These are phyloP conservation scores for Sepioteuthis lessoniana DNA, from an alignment of 2,888 invertebrate species.

Conservation along the genomic window DNA sequence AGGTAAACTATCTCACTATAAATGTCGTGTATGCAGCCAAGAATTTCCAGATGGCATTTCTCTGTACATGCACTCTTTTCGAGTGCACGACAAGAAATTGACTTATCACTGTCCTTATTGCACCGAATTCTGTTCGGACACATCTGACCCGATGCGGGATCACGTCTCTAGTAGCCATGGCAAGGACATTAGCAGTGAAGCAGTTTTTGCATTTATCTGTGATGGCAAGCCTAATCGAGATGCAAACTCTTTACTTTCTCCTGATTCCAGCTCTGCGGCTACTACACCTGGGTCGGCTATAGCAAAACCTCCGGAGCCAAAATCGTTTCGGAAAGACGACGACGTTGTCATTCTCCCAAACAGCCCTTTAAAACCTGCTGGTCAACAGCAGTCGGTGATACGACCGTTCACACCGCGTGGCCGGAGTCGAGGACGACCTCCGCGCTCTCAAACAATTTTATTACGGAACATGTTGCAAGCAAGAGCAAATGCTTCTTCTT, in stretches of 20 bases:
- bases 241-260: not conserved
- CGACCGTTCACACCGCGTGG: conserved; percentile 21
- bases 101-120: conserved; percentile 42
- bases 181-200: conserved; percentile 35
- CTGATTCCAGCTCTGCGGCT: not conserved
- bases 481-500: conserved; percentile 16
- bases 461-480: conserved; percentile 44
- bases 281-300: not conserved
- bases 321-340: conserved; percentile 37
- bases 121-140: not conserved
- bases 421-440: conserved; percentile 41
- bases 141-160: not conserved
- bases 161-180: not conserved
- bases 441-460: conserved; percentile 45
- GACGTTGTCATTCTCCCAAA: conserved; percentile 13
- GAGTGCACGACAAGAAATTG: conserved; percentile 37
- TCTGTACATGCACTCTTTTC: conserved; percentile 35
- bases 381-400: not conserved
- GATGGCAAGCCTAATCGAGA: conserved; percentile 38
- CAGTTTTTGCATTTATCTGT: conserved; percentile 43
- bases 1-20: conserved; percentile 41
- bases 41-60: conserved; percentile 42
- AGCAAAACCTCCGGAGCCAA: conserved; percentile 20
- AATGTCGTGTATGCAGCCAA: conserved; percentile 24
- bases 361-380: not conserved